Evolutionary conservation across 2,113 vertebrate genomes (phyloP).

Genomic region (Leiothrix lutea): DNA sequence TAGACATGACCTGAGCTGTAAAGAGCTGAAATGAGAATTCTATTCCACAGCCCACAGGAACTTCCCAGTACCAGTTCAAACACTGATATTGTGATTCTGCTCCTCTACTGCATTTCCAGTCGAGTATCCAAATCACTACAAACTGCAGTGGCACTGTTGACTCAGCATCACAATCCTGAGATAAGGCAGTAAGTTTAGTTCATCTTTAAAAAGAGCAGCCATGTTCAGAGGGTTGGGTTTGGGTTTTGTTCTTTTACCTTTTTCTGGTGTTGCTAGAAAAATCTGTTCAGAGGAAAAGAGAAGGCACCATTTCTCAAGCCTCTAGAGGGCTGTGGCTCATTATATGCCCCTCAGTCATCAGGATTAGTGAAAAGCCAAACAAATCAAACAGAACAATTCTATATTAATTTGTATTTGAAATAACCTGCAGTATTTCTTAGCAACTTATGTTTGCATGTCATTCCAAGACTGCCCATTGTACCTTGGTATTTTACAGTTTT

Average conservation of each 20-base stretch:
- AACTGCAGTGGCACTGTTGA: neutral
- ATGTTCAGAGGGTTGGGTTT: neutral
- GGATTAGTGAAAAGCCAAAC: neutral
- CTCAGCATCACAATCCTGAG: neutral
- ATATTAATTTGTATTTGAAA: neutral
- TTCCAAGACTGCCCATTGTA: neutral
- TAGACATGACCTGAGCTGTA: neutral
- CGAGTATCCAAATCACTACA: neutral
- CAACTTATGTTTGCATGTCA: neutral
- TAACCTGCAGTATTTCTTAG: neutral
- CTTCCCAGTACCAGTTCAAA: neutral
- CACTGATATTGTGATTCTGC: neutral
- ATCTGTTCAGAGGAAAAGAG: neutral
- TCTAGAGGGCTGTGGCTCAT: neutral
- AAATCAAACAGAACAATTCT: neutral
- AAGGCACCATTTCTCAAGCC: neutral
- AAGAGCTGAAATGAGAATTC: neutral
- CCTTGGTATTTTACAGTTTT: neutral
- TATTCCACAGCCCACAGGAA: neutral
- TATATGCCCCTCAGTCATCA: neutral
- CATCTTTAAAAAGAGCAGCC: neutral
- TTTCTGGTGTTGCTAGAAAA: neutral
- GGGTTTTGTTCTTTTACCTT: neutral
- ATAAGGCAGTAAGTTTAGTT: neutral
- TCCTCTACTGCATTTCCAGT: neutral